phyloP scores from a whole-genome alignment of 1,140 invertebrate species.

The Drosophila guanche region DNA sequence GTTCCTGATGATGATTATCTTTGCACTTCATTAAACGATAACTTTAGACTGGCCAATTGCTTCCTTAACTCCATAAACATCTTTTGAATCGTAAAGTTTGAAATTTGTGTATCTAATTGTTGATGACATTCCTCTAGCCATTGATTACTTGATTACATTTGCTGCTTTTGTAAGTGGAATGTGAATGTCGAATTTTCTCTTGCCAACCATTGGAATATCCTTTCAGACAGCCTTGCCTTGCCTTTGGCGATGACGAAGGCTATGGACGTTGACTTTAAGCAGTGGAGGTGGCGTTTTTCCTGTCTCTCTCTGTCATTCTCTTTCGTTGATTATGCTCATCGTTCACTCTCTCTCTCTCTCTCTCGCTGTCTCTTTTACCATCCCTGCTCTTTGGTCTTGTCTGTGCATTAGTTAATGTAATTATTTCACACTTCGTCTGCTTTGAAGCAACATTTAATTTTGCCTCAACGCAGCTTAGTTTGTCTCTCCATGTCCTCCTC shows the following conservation, averaged over 20 bases:
- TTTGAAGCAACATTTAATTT: constrained; percentile 64
- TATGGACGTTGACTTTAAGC: constrained; percentile 33
- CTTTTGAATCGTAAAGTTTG: background rate
- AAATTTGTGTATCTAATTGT: constrained; percentile 4
- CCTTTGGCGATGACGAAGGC: constrained; percentile 29
- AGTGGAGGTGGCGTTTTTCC: constrained; percentile 3
- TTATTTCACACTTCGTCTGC: constrained; percentile 79
- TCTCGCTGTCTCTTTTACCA: constrained; percentile 8
- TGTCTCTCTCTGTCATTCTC: background rate
- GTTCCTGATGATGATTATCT: too few species aligned
- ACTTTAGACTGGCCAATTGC: too few species aligned
- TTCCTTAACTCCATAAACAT: background rate
- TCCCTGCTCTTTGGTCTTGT: constrained; percentile 29
- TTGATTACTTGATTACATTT: background rate
- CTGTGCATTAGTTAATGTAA: constrained; percentile 73
- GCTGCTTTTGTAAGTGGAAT: constrained; percentile 14
- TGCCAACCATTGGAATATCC: background rate
- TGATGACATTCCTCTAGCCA: background rate
- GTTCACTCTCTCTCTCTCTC: background rate
- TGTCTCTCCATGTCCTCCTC: background rate
- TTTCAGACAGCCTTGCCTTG: background rate
- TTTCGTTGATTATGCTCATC: background rate
- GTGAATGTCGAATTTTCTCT: background rate
- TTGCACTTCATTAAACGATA: too few species aligned
- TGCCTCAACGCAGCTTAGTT: constrained; percentile 18